Evolutionary conservation across 2,113 vertebrate species (phyloP).

Genomic region (Dolichotis patagonum): DNA sequence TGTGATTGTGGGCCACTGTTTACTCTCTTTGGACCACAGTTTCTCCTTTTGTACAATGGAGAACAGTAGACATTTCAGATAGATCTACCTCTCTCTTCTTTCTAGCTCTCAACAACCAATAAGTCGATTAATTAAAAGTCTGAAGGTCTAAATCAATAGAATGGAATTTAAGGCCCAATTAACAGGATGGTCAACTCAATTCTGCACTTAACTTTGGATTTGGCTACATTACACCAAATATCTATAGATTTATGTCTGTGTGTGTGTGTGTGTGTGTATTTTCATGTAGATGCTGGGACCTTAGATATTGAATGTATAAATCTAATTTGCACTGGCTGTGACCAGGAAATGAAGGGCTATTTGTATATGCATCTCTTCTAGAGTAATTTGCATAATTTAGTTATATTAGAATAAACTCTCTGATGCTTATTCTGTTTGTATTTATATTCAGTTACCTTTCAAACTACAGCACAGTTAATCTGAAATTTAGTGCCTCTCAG

Average conservation of each 20-base stretch:
- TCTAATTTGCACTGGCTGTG: background rate
- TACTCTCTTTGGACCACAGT: background rate
- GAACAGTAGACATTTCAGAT: background rate
- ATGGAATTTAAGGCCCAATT: background rate
- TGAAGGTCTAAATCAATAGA: background rate
- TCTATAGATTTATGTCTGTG: background rate
- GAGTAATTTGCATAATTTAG: constrained; percentile 1
- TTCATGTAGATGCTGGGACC: background rate
- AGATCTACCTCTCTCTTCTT: background rate
- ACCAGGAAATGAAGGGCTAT: constrained; percentile 8
- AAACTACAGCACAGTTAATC: constrained; percentile 17
- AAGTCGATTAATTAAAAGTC: background rate
- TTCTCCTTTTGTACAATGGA: background rate
- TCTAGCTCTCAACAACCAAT: background rate
- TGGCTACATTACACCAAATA: background rate
- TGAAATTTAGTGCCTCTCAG: constrained; percentile 37
- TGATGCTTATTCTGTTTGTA: constrained; percentile 23
- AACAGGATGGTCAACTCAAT: background rate
- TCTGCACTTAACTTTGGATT: background rate
- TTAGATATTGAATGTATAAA: background rate
- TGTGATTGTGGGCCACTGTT: background rate
- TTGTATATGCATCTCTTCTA: background rate
- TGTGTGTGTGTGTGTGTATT: background rate
- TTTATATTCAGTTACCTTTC: constrained; percentile 23
- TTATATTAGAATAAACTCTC: background rate